These are phyloP conservation scores for Euwallacea similis DNA, from an alignment of 1,140 invertebrate genomes.

Conservation along the genomic window DNA sequence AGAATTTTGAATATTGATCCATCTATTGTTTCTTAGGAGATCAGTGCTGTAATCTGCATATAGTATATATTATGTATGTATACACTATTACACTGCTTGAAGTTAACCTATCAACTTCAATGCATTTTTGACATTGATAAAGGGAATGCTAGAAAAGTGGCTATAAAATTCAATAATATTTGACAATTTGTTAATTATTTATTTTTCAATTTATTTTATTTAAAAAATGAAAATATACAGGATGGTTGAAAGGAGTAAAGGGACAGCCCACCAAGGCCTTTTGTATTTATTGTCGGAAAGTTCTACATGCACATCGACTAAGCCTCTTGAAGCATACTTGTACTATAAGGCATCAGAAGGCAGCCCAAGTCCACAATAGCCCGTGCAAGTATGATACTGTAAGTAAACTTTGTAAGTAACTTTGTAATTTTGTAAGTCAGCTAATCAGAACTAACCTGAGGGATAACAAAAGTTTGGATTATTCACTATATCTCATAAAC, in stretches of 20 bases:
- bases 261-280: constrained; percentile 59
- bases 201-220: constrained; percentile 2
- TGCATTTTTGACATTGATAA: no score
- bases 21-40: no score
- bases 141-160: no score
- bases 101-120: neutral
- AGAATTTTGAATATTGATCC: no score
- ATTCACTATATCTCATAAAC: no score
- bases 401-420: neutral
- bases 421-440: no score
- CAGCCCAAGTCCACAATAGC: constrained; percentile 51
- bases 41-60: no score
- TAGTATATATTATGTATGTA: neutral
- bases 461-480: no score
- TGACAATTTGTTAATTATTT: neutral
- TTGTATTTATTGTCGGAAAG: constrained; percentile 62
- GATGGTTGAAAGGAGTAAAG: constrained; percentile 60
- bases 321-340: constrained; percentile 63
- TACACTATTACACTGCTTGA: neutral
- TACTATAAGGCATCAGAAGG: constrained; percentile 61
- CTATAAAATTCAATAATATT: no score
- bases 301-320: constrained; percentile 62
- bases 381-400: constrained; percentile 14
- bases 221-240: constrained; percentile 46
- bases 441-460: no score